Conservation (phyloP, 2,113 vertebrate species). For the Mus musculus region DNA sequence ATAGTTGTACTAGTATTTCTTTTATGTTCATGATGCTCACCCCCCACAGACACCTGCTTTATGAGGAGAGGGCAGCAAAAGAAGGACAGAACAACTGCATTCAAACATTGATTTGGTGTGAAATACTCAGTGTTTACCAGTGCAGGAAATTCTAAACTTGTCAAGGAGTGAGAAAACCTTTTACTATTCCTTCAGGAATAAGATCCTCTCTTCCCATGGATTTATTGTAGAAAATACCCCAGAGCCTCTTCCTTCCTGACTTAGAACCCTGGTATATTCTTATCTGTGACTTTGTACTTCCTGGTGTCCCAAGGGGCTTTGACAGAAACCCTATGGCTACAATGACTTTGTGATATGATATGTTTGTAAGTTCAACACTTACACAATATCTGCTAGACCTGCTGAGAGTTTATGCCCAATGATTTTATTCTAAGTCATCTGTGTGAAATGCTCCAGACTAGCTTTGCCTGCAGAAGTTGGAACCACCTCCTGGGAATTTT, state of each 20-base stretch:
- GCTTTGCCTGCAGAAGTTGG: accelerated
- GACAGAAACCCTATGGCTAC: background rate
- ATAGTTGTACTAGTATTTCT: background rate
- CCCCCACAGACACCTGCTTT: background rate
- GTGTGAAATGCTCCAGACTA: background rate
- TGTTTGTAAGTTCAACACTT: background rate
- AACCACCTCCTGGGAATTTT: background rate
- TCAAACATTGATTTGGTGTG: background rate
- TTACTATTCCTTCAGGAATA: background rate
- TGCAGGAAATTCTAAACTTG: background rate
- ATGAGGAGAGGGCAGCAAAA: no score
- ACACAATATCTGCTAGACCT: background rate
- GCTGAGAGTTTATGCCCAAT: background rate
- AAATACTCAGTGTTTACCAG: background rate
- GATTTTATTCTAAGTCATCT: background rate
- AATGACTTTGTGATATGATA: background rate
- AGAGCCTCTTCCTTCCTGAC: background rate
- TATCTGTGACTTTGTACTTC: background rate
- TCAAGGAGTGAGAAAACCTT: background rate
- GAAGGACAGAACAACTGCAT: background rate
- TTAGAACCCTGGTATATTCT: background rate
- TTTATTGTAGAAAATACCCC: background rate
- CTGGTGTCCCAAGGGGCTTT: background rate
- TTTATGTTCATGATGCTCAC: background rate
- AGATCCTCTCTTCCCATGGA: background rate